These are phyloP conservation scores for Dendroctonus ponderosae DNA, from an alignment of 1,140 invertebrate genomes.

Conservation along the genomic window DNA sequence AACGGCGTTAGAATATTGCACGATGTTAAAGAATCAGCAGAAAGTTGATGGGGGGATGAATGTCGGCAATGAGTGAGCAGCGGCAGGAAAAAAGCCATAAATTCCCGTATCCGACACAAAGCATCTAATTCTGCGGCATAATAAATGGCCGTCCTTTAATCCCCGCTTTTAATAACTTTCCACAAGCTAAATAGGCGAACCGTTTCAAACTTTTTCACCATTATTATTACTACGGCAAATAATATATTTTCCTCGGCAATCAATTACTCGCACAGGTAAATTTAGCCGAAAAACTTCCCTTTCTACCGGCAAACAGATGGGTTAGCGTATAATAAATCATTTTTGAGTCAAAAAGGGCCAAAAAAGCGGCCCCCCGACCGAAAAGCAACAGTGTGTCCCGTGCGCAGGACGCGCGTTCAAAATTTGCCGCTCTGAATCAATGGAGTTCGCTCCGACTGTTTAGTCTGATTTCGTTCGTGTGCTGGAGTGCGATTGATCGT, in stretches of 20 bases:
- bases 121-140: too few relatives aligned
- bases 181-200: background rate
- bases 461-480: background rate
- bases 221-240: background rate
- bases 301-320: constrained; percentile 14
- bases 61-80: too few relatives aligned
- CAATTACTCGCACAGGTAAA: constrained; percentile 18
- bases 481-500: background rate
- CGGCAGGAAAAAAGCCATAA: too few relatives aligned
- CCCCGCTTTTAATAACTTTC: background rate
- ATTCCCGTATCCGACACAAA: too few relatives aligned
- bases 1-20: too few relatives aligned
- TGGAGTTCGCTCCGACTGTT: background rate
- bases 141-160: background rate
- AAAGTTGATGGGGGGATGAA: too few relatives aligned
- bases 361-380: constrained; percentile 3
- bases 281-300: constrained; percentile 19
- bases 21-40: too few relatives aligned
- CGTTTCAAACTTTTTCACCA: background rate
- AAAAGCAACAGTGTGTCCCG: constrained; percentile 20
- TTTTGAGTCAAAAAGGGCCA: constrained; percentile 20
- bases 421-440: constrained; percentile 21
- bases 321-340: constrained; percentile 26
- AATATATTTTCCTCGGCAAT: constrained; percentile 15
- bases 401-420: constrained; percentile 10